phyloP scores from a whole-genome alignment of 2,888 invertebrate genomes.

The Phasia obesa region DNA sequence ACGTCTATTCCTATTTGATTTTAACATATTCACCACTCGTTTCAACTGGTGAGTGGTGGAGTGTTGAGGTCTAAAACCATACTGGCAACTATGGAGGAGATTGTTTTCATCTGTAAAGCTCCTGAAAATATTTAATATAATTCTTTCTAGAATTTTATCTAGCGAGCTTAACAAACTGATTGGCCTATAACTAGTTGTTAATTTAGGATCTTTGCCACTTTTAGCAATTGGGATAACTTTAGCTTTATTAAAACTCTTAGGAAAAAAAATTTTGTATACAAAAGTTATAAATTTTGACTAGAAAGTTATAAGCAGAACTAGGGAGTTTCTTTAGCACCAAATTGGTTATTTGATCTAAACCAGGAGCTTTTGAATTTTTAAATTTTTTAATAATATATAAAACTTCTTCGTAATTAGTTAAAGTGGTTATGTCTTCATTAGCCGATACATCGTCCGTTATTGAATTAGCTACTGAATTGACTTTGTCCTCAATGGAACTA shows the following conservation, averaged over 20 bases:
- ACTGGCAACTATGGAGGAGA: not conserved
- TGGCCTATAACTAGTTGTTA: constrained; percentile 8
- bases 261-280: not conserved
- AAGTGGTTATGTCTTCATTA: not conserved
- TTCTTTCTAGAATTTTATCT: constrained; percentile 19
- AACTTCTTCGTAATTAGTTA: not conserved
- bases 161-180: constrained; percentile 21
- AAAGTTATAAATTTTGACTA: not conserved
- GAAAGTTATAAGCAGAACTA: not conserved
- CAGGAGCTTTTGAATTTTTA: not conserved
- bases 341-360: not conserved
- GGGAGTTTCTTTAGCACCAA: not conserved
- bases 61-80: constrained; percentile 1
- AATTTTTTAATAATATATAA: not conserved
- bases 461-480: not conserved
- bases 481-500: not conserved
- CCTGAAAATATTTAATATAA: not conserved
- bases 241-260: not conserved
- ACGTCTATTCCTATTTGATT: not conserved
- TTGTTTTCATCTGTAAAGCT: too few species aligned
- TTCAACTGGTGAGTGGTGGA: constrained; percentile 12
- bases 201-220: not conserved
- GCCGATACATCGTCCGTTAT: not conserved
- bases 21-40: not conserved
- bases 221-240: constrained; percentile 13